Evolutionary conservation across 2,888 invertebrate genomes (phyloP).

Genomic region (Diaprepes abbreviatus): DNA sequence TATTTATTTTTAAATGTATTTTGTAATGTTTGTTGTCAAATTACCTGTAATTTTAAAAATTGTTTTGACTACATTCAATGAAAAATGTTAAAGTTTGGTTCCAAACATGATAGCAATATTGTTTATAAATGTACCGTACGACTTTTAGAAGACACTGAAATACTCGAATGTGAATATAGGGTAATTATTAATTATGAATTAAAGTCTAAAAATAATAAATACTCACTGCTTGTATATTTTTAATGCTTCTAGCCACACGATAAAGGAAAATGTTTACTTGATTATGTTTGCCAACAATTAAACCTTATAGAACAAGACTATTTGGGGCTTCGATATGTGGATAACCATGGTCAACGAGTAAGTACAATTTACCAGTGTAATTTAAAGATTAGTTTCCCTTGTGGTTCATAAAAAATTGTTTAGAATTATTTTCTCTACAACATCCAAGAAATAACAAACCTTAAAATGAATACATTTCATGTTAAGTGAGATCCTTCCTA

Average conservation of each 20-base stretch:
- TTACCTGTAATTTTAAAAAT: conserved; percentile 32
- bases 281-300: conserved; percentile 91
- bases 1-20: conserved; percentile 36
- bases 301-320: conserved; percentile 95
- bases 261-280: conserved; percentile 90
- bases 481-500: too few species aligned
- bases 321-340: conserved; percentile 94
- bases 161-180: conserved; percentile 94
- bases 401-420: too few species aligned
- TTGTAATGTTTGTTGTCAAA: conserved; percentile 46
- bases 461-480: too few species aligned
- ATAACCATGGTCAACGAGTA: conserved; percentile 89
- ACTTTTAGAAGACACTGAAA: conserved; percentile 90
- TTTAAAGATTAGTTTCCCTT: too few species aligned
- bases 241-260: conserved; percentile 81
- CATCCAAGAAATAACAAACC: too few species aligned
- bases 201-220: neutral
- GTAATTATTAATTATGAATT: conserved; percentile 65
- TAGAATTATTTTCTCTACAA: too few species aligned
- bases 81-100: conserved; percentile 68
- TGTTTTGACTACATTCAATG: conserved; percentile 28
- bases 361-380: too few species aligned
- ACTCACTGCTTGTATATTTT: neutral
- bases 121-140: conserved; percentile 90
- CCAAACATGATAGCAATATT: conserved; percentile 81